Conservation (phyloP, 2,797 vertebrate genomes). For the Thamnophis elegans region DNA sequence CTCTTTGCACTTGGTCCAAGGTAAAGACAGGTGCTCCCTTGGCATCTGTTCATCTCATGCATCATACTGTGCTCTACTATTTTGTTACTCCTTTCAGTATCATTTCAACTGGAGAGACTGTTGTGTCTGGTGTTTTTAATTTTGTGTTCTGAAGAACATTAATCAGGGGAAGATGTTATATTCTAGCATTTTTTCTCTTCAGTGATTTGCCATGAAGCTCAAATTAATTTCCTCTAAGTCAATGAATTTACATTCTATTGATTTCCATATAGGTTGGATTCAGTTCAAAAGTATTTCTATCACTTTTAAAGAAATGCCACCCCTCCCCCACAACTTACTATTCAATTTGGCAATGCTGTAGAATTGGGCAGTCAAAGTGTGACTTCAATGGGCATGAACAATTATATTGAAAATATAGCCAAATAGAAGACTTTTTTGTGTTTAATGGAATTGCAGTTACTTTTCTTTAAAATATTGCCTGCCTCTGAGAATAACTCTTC, state of each 20-base stretch:
- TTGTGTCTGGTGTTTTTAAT: conserved; percentile 11
- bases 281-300: background rate
- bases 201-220: background rate
- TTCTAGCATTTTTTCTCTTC: background rate
- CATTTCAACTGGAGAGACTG: conserved; percentile 8
- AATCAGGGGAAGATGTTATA: conserved; percentile 16
- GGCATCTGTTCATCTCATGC: background rate
- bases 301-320: conserved; percentile 11
- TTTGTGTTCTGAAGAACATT: background rate
- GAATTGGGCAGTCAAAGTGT: background rate
- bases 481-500: background rate
- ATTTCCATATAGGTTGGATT: background rate
- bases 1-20: background rate
- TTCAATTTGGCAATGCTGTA: background rate
- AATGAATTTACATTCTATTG: conserved; percentile 1
- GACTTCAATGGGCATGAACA: background rate
- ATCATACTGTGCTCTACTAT: background rate
- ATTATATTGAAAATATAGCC: background rate
- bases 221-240: conserved; percentile 17
- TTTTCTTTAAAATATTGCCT: background rate
- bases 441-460: background rate
- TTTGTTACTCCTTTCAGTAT: background rate
- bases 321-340: background rate
- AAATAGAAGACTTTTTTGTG: background rate
- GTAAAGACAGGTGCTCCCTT: background rate